Base-by-base conservation (phyloP, 2,113 vertebrate species). In the Alces alces region DNA sequence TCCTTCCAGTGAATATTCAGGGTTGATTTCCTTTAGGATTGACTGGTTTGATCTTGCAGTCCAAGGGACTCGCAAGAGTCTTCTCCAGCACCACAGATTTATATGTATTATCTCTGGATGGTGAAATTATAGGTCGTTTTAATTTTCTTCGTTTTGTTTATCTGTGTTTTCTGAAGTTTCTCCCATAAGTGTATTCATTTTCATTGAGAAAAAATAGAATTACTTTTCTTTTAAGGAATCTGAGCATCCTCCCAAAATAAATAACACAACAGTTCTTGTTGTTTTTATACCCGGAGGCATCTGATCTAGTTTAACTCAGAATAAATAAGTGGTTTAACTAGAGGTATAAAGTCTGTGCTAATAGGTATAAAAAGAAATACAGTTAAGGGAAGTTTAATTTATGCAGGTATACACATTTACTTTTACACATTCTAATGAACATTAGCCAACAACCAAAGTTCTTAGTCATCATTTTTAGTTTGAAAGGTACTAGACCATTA, bases 151-250 rank as follows among this genome's bases (percentile, higher is more conserved):
- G 60, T 95, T 91, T 95, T 66, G 58, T 83, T 84, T 78, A 83
- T 89, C 55, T 90, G 15, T 89, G 33, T 94, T 97, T 90, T 94
- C 73, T 85, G 17, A 87, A 90, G 36, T 84, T 90, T 96, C 73
- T 87, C 80, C 45, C 94, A 3, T 95, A 97, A 96, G 43, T 47
- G 33, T 86, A 73, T 93, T 95, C 66, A 92, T 96, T 94, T 97
- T 93, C n/a, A 83, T 47, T 60, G n/a, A 91, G 30, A 33, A 92
- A 85, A 82, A 79, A 82, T 39, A 85, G 52, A 97, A 66, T 39
- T 85, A n/a, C 25, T 86, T 95, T 94, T 85, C 87, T 66, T 96
- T 97, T 89, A 92, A 87, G 76, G 70, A 80, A 90, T 88, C 58
- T 80, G 17, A 97, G 39, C 39, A 89, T 86, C 57, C 86, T 84